Base-by-base conservation (phyloP, 2,797 vertebrate genomes). In the Acridotheres tristis region DNA sequence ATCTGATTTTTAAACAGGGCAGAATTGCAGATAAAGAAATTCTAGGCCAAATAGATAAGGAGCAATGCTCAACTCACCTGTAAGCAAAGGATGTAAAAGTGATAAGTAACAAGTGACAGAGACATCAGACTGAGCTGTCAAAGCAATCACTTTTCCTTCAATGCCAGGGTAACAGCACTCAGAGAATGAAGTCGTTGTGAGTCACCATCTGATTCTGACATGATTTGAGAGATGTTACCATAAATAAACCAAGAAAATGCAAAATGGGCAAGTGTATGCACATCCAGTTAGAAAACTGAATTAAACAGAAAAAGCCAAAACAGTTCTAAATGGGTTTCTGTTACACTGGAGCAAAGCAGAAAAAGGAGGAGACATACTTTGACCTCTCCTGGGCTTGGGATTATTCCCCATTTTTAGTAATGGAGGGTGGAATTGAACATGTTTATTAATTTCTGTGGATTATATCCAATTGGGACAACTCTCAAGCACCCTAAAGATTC, bases 71-170 rank as follows among this genome's bases (percentile, higher is more conserved):
- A 91, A 86, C 25, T 69, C 62, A 95, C 58, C 75, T 91, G 91
- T 96, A 95, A 94, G 90, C 88, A 95, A 90, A 86, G 89, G 85
- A 94, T 93, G 53, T 85, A 91, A 75, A 88, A 94, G 36, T 81
- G 69, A 88, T 93, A 95, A 93, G 92, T 79, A 89, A 85, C 78
- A 92, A 36, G 81, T 92, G 93, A 38, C 88, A 95, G 93, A 94
- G 90, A 72, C 66, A 94, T 96, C 83, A 89, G 69, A 55, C 88
- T 88, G 21, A 84, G 62, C 85, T 95, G 91, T 92, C 91, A 94
- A 94, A 76, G 58, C 66, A 88, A 90, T 91, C 88, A 90, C 17
- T 5, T 78, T 90, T 81, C 80, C 66, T 81, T 94, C 85, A 86
- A 48, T 66, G 47, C 57, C 79, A 85, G 73, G 36, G 76, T 83